These are phyloP conservation scores for Diabrotica undecimpunctata DNA, from an alignment of 1,140 invertebrate genomes.

Conservation along the genomic window DNA sequence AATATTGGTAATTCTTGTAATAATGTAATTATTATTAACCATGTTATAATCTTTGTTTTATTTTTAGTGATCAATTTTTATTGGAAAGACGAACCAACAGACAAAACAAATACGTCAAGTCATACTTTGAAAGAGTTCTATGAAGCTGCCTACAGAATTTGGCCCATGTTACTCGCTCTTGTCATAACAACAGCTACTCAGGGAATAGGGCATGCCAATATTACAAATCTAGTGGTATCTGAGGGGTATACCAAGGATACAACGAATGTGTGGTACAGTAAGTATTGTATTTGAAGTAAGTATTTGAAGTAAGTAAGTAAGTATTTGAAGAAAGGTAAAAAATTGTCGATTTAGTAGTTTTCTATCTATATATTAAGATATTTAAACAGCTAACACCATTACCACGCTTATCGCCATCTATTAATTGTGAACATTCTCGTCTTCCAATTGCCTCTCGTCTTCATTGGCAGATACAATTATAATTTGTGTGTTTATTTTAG, in stretches of 20 bases:
- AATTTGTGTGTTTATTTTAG: neutral
- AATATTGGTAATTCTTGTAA: too few species aligned
- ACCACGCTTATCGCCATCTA: too few species aligned
- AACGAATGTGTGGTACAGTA: neutral
- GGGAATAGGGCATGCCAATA: neutral
- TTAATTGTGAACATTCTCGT: too few species aligned
- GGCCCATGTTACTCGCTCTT: neutral
- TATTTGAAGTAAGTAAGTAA: too few species aligned
- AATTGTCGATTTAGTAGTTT: too few species aligned
- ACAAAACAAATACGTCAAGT: neutral
- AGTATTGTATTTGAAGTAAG: neutral
- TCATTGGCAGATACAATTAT: too few species aligned
- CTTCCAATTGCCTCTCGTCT: too few species aligned
- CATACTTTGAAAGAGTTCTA: constrained; percentile 5
- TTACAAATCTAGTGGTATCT: constrained; percentile 16
- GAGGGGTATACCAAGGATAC: constrained; percentile 1
- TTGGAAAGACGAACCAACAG: neutral
- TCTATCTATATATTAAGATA: too few species aligned
- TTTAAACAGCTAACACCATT: too few species aligned
- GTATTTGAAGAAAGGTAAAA: too few species aligned
- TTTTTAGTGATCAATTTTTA: neutral
- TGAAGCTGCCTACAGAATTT: neutral
- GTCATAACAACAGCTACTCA: constrained; percentile 1
- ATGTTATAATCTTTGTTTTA: neutral
- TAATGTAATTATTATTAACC: too few species aligned